phyloP scores from a whole-genome alignment of 2,888 invertebrate genomes.

The Mimas tiliae region DNA sequence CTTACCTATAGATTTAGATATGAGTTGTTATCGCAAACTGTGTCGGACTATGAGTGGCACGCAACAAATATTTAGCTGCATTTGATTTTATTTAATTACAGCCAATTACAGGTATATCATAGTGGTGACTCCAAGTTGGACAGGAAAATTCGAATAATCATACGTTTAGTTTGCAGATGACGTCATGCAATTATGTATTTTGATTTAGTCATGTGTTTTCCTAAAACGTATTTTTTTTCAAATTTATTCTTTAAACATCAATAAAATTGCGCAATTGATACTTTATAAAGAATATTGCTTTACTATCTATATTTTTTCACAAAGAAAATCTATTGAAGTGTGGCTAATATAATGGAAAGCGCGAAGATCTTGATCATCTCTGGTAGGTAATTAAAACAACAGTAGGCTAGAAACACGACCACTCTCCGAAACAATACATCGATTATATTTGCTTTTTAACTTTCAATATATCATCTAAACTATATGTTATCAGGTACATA shows the following conservation, averaged over 20 bases:
- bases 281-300: too few species aligned
- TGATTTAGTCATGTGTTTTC: not conserved
- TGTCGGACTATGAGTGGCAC: not conserved
- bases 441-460: constrained; percentile 5
- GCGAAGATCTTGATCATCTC: not conserved
- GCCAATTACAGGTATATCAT: not conserved
- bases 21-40: not conserved
- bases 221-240: too few species aligned
- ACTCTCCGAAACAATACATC: not conserved
- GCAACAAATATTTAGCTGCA: too few species aligned
- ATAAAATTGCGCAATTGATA: too few species aligned
- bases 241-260: too few species aligned
- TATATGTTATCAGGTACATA: constrained; percentile 23
- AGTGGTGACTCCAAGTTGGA: not conserved
- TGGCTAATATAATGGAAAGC: not conserved
- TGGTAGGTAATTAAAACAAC: not conserved
- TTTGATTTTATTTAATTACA: not conserved
- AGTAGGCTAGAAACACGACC: not conserved
- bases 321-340: not conserved
- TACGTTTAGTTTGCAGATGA: too few species aligned
- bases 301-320: too few species aligned
- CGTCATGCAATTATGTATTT: not conserved
- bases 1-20: constrained; percentile 6
- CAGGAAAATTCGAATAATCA: not conserved
- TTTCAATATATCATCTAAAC: constrained; percentile 14